Evolutionary conservation across 2,888 invertebrate species (phyloP).

Genomic region (Acronicta leporina): DNA sequence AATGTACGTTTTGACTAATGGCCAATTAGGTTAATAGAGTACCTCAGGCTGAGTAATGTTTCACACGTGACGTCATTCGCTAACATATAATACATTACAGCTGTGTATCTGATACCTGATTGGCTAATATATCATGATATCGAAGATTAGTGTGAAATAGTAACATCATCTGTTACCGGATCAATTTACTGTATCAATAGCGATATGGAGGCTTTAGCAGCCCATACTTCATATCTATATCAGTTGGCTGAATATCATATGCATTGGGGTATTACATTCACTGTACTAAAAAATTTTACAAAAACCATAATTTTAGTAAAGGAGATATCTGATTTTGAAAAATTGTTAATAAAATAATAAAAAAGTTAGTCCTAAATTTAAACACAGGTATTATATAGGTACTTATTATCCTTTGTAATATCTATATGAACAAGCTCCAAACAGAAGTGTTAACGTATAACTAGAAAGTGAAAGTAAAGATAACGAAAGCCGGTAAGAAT

Average conservation of each 20-base stretch:
- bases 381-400: too few species aligned
- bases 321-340: too few species aligned
- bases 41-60: conserved; percentile 33
- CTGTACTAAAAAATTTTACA: too few species aligned
- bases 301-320: too few species aligned
- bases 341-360: too few species aligned
- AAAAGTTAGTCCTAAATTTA: too few species aligned
- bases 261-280: too few species aligned
- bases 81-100: conserved; percentile 31
- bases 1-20: conserved; percentile 51
- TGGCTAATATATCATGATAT: conserved; percentile 14
- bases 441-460: too few species aligned
- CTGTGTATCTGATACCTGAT: conserved; percentile 12
- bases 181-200: neutral
- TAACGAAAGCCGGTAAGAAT: too few species aligned
- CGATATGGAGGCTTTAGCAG: neutral
- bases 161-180: neutral
- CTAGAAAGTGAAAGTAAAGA: too few species aligned
- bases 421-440: too few species aligned
- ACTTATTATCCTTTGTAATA: too few species aligned
- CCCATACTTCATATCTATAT: neutral
- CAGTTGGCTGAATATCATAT: neutral
- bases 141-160: conserved; percentile 14
- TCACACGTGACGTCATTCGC: conserved; percentile 25
- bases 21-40: conserved; percentile 53